Evolutionary conservation across 2,888 invertebrate species (phyloP).

Genomic region (Latrodectus hesperus): DNA sequence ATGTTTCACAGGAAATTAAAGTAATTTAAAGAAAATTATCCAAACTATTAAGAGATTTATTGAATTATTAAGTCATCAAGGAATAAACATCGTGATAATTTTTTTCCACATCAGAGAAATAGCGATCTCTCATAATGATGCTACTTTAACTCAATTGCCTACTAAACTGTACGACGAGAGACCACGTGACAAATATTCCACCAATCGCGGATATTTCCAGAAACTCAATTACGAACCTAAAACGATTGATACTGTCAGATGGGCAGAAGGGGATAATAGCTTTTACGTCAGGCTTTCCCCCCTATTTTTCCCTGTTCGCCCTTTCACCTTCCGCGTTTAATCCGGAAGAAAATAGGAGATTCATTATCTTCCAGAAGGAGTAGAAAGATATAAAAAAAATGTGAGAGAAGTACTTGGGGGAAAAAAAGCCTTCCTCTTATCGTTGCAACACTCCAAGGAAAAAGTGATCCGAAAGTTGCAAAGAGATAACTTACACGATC

Average conservation of each 20-base stretch:
- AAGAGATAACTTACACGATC: too few relatives aligned
- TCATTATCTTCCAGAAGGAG: conserved; percentile 28
- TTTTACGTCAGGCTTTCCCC: not conserved
- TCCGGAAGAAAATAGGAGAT: conserved; percentile 25
- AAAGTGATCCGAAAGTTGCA: not conserved
- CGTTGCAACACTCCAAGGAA: not conserved
- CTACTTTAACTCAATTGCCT: too few relatives aligned
- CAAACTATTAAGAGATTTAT: too few relatives aligned
- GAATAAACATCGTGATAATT: too few relatives aligned
- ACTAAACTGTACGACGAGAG: too few relatives aligned
- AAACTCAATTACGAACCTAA: conserved; percentile 12
- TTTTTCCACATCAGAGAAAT: too few relatives aligned
- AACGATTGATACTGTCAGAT: conserved; percentile 13
- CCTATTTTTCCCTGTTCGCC: not conserved
- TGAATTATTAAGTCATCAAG: too few relatives aligned
- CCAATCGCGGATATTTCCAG: not conserved
- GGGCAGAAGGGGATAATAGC: not conserved
- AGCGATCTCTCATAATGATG: too few relatives aligned
- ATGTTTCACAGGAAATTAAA: too few relatives aligned
- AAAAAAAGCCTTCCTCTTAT: not conserved
- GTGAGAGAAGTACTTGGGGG: not conserved
- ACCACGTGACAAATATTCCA: too few relatives aligned
- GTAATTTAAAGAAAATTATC: too few relatives aligned
- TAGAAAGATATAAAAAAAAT: not conserved
- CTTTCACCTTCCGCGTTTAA: conserved; percentile 14